Base-by-base conservation (phyloP, 2,888 invertebrate genomes). In the Oasisia sp. region DNA sequence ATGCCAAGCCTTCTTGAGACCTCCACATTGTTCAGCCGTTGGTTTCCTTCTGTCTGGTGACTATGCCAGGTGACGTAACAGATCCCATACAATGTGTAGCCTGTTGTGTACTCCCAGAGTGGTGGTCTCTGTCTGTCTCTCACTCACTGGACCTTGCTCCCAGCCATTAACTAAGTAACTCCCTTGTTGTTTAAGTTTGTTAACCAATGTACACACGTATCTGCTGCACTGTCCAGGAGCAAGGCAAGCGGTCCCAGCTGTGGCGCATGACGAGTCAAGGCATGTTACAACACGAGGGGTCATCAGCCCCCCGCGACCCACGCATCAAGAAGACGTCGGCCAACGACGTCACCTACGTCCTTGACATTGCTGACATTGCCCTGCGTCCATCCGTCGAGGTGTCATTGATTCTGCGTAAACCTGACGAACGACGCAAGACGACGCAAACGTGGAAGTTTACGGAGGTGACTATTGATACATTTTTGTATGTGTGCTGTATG, bases 231-330 rank as follows among this genome's bases (percentile, higher is more conserved):
- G 27, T 91, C 0, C 92, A 96, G 96, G 96, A 96, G 94, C 94
- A 94, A 3, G 95, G 96, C 32, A 96, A 96, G 92, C 94, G 96
- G 45, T 96, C 98, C 0, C 99, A 99, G 96, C 96, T 99, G 91
- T 99, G 99, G 99, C 97, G 99, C 58, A 98, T 99, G 97, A 99
- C 98, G 45, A 97, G 98, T 5, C 97, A 97, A 94, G 98, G 98
- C 0, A 98, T 98, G 96, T 97, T 99, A 93, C 98, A 99, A 95
- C 99, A 99, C 96, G 99, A 99, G 96, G 99, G 99, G 93, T 98
- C 97, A 91, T 96, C 96, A 92, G 96, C 97, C 19, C 97, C 97
- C 9, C 94, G 96, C 32, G 97, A 97, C 94, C 96, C 96, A 14
- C 94, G 95, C 50, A 95, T 92, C 97, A 94, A 96, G 96, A 32